These are phyloP conservation scores for Spinus olivaceus DNA, from an alignment of 2,797 vertebrate genomes.

Conservation along the genomic window DNA sequence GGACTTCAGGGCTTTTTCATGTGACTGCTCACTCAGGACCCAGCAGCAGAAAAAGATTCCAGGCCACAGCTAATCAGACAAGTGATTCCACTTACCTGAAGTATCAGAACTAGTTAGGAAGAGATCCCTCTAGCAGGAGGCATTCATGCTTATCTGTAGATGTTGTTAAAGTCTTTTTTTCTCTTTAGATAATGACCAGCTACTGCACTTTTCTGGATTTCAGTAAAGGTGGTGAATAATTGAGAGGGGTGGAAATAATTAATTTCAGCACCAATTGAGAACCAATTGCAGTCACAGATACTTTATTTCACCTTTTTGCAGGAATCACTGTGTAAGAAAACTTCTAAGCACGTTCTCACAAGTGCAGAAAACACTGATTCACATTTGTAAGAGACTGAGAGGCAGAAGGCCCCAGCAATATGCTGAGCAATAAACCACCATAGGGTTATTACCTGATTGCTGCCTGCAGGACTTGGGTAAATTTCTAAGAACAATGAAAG, in stretches of 20 bases:
- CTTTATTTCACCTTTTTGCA: background rate
- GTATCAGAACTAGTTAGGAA: background rate
- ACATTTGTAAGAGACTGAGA: background rate
- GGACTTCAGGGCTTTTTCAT: background rate
- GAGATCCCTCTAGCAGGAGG: background rate
- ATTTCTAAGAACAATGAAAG: slow-evolving; percentile 22
- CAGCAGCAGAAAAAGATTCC: background rate
- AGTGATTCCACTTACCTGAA: slow-evolving; percentile 20
- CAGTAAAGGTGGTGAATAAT: background rate
- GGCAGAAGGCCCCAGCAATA: background rate
- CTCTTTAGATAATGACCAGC: background rate
- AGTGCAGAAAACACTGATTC: background rate
- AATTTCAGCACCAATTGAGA: background rate
- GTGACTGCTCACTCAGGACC: background rate
- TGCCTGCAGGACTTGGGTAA: background rate
- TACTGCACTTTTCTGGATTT: background rate
- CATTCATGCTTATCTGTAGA: background rate
- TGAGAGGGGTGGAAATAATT: background rate
- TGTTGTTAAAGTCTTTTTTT: background rate
- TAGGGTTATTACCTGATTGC: background rate
- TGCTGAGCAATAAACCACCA: background rate
- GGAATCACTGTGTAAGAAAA: background rate
- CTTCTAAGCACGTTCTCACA: background rate
- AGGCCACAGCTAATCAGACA: background rate
- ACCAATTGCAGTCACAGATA: background rate